Percentiles rank a stretch among this genome's conserved stretches.
phyloP scores from a whole-genome alignment of 2,797 vertebrate genomes.

The Pitangus sulphuratus region DNA sequence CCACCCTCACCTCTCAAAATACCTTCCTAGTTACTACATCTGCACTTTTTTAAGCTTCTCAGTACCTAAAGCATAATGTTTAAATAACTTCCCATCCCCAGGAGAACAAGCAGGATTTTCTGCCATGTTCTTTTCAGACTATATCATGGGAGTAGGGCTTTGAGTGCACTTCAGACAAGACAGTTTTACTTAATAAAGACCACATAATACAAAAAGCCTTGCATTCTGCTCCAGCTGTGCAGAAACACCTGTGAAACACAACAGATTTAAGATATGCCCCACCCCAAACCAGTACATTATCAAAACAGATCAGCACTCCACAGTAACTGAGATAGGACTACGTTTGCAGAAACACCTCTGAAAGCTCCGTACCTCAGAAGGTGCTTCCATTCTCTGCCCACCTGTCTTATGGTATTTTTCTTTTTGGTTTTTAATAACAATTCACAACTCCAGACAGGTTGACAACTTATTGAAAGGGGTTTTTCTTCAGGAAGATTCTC shows the following conservation, averaged over 20 bases:
- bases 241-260: not conserved
- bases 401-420: not conserved
- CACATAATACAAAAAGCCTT: not conserved
- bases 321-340: not conserved
- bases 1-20: not conserved
- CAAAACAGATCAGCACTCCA: not conserved
- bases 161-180: not conserved
- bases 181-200: not conserved
- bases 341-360: not conserved
- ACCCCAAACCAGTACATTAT: not conserved
- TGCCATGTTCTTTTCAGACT: not conserved
- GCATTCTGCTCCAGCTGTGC: not conserved
- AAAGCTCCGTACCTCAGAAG: constrained; percentile 44
- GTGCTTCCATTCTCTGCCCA: not conserved
- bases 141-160: fast-evolving
- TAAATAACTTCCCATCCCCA: not conserved
- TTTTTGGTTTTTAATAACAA: constrained; percentile 18
- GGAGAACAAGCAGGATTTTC: not conserved
- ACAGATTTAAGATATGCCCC: not conserved
- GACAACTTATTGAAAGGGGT: constrained; percentile 68
- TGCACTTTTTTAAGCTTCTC: not conserved
- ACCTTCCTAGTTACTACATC: not conserved
- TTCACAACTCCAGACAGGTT: constrained; percentile 55
- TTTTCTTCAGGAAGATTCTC: constrained; percentile 66
- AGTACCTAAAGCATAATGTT: not conserved